These are phyloP conservation scores for Phortica variegata DNA, from an alignment of 1,140 invertebrate genomes.

Conservation along the genomic window DNA sequence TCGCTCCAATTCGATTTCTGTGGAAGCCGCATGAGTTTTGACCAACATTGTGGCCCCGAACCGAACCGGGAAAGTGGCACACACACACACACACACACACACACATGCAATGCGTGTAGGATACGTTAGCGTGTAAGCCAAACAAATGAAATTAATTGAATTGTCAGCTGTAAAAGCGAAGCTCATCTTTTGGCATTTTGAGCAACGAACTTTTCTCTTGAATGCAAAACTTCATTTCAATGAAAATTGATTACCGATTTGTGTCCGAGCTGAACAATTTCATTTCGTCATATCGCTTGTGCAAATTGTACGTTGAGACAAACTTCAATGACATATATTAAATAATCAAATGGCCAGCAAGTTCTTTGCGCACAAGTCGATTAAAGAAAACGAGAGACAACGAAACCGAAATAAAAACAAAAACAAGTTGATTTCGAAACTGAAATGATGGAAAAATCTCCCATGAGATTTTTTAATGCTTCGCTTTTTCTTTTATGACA, in stretches of 20 bases:
- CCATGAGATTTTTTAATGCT: conserved; percentile 52
- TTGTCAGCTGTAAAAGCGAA: conserved; percentile 19
- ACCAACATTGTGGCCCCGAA: too few relatives aligned
- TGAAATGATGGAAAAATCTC: conserved; percentile 37
- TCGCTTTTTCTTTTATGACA: too few relatives aligned
- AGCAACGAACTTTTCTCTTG: too few relatives aligned
- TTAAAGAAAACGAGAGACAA: conserved; percentile 43
- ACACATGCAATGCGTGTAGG: conserved; percentile 30
- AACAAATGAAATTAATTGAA: conserved; percentile 38
- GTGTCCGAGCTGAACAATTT: too few relatives aligned
- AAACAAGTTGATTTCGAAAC: conserved; percentile 42
- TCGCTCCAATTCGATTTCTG: conserved; percentile 27
- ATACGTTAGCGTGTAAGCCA: conserved; percentile 21
- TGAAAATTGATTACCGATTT: too few relatives aligned
- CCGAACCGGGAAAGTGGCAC: conserved; percentile 29
- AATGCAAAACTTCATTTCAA: too few relatives aligned
- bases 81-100: conserved; percentile 1
- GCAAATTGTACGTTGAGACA: background rate
- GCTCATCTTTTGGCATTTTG: too few relatives aligned
- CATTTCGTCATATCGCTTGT: too few relatives aligned
- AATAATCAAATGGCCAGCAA: conserved; percentile 39
- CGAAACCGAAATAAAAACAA: conserved; percentile 23
- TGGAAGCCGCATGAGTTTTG: conserved; percentile 16
- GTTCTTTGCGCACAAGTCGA: too few relatives aligned
- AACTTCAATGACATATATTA: conserved; percentile 19